A percentile compares a stretch with the other conserved stretches of the same genome.
These are phyloP conservation scores for Scaptomyza graminum DNA, from an alignment of 1,140 invertebrate species.

Conservation along the genomic window DNA sequence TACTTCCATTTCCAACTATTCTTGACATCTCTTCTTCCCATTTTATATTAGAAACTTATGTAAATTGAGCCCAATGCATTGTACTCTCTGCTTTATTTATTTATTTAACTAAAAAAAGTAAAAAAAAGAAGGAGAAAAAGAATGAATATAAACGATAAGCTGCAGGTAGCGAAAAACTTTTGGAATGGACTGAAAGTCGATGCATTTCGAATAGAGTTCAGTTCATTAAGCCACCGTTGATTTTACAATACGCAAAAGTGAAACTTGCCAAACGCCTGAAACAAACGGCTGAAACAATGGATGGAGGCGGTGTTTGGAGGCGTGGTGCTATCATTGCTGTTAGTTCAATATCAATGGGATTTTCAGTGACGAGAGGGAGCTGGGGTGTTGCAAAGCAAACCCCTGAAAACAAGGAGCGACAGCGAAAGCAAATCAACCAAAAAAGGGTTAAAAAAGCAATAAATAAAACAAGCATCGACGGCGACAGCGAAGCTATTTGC, in stretches of 20 bases:
- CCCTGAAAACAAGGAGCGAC: constrained; percentile 38
- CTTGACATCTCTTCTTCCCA: background rate
- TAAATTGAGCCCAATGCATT: constrained; percentile 26
- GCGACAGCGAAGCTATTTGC: constrained; percentile 76
- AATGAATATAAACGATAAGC: background rate
- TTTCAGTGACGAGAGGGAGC: background rate
- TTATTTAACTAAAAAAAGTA: constrained; percentile 52
- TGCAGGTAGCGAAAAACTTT: constrained; percentile 8
- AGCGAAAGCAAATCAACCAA: constrained; percentile 64
- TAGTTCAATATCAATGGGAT: constrained; percentile 43
- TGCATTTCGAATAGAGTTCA: constrained; percentile 66
- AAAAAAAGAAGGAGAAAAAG: background rate
- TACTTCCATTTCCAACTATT: no score
- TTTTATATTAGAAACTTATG: constrained; percentile 15
- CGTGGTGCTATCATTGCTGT: constrained; percentile 26
- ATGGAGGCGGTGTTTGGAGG: constrained; percentile 6
- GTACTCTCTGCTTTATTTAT: constrained; percentile 37
- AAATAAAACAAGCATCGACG: constrained; percentile 80
- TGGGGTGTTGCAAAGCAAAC: constrained; percentile 2
- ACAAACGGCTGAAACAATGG: background rate
- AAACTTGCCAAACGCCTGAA: constrained; percentile 48
- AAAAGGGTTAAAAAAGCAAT: constrained; percentile 82
- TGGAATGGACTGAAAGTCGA: constrained; percentile 54
- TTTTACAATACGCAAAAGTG: constrained; percentile 58
- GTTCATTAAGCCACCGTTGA: constrained; percentile 66